Conservation (phyloP, 2,797 vertebrate species). For the Apogon hyalosoma region DNA sequence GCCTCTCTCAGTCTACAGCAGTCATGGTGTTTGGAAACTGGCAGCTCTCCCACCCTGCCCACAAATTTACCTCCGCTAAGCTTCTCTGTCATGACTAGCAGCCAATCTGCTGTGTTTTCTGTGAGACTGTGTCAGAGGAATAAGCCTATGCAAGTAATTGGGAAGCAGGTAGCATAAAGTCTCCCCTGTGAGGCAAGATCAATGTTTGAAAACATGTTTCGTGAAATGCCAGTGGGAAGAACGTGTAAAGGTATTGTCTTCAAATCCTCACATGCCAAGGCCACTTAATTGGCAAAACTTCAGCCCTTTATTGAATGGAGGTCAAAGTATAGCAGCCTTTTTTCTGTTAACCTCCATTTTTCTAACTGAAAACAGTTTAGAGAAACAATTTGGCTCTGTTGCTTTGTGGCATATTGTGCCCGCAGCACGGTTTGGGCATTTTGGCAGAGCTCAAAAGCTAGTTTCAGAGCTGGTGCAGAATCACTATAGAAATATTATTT, state of each 20-base stretch:
- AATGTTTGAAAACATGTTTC: slow-evolving; percentile 67
- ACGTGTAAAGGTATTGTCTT: slow-evolving; percentile 46
- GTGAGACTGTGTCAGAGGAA: slow-evolving; percentile 68
- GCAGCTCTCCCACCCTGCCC: slow-evolving; percentile 61
- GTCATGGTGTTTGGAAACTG: slow-evolving; percentile 52
- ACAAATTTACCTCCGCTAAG: slow-evolving; percentile 67
- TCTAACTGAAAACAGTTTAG: slow-evolving; percentile 53
- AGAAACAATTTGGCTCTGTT: slow-evolving; percentile 58
- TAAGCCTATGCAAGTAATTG: slow-evolving; percentile 69
- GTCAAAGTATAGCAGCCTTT: slow-evolving; percentile 45
- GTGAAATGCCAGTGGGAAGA: slow-evolving; percentile 53
- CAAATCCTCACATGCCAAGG: slow-evolving; percentile 46
- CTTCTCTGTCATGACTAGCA: slow-evolving; percentile 67
- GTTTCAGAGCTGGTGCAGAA: slow-evolving; percentile 50
- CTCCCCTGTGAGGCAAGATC: slow-evolving; percentile 62
- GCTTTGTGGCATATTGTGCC: slow-evolving; percentile 52
- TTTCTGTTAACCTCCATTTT: slow-evolving; percentile 54
- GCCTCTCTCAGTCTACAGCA: slow-evolving; percentile 50
- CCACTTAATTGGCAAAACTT: slow-evolving; percentile 63
- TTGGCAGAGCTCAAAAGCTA: slow-evolving; percentile 50
- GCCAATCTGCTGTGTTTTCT: slow-evolving; percentile 52
- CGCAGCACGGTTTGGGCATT: slow-evolving; percentile 44
- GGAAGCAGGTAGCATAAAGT: slow-evolving; percentile 67
- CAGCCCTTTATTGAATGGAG: slow-evolving; percentile 41
- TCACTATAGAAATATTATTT: slow-evolving; percentile 51